Percentiles rank a stretch among this genome's conserved stretches.
Conservation (phyloP, 2,797 vertebrate species). For the Myoxocephalus aenaeus region DNA sequence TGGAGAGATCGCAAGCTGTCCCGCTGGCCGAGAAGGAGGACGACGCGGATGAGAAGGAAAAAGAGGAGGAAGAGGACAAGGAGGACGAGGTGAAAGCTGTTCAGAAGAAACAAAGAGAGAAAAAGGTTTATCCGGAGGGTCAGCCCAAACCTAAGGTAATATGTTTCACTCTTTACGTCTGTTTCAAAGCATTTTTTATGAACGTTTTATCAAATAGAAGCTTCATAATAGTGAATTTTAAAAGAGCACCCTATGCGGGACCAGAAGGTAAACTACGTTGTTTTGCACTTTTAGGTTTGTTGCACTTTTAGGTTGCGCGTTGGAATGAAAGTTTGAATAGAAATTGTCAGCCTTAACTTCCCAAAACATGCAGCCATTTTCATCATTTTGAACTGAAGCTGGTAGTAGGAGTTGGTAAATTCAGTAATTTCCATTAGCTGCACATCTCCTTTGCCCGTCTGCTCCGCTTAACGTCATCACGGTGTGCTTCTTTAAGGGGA, state of each 20-base stretch:
- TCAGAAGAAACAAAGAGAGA: conserved; percentile 86
- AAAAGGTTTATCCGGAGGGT: conserved; percentile 88
- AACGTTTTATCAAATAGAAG: neutral
- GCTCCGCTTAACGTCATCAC: neutral
- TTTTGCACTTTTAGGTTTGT: neutral
- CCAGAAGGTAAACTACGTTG: neutral
- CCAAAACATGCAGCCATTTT: neutral
- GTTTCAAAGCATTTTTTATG: neutral
- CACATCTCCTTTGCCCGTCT: neutral
- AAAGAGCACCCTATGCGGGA: neutral
- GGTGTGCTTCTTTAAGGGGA: conserved; percentile 61
- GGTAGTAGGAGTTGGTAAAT: too few relatives aligned
- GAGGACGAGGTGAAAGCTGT: conserved; percentile 74
- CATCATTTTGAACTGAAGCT: neutral
- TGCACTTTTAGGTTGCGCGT: neutral
- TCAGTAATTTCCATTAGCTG: too few relatives aligned
- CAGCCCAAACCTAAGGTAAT: conserved; percentile 91
- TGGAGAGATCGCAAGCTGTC: conserved; percentile 83
- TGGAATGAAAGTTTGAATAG: too few relatives aligned
- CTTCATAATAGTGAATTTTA: too few relatives aligned
- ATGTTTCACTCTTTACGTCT: too few relatives aligned
- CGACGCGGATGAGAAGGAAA: conserved; percentile 59
- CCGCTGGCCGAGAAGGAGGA: conserved; percentile 70
- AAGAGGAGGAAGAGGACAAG: conserved; percentile 71
- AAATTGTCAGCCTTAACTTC: neutral